Evolutionary conservation across 2,797 vertebrate genomes (phyloP), one percentile per base, ranked within the genome.

Genomic region (Margarornis squamiger): DNA sequence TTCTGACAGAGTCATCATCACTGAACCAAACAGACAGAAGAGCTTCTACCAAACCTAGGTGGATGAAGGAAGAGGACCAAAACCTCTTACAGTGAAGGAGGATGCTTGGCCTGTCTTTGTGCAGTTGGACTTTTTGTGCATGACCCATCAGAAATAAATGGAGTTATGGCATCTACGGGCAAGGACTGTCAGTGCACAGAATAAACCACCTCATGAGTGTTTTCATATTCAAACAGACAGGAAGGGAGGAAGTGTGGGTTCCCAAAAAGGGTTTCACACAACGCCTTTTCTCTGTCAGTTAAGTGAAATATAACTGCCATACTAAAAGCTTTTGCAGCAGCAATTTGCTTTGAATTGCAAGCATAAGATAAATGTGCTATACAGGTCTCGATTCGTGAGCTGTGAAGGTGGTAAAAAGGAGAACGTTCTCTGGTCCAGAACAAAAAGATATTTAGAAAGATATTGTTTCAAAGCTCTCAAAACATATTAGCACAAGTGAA

Each of bases 311-410:
- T 93, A 96, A 94, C 89, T 96, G 95, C 92, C 84, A 90, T 70
- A 79, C 84, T 95, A 95, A 95, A 94, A 94, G 95, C 77, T 96
- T 97, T 93, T 96, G 88, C 87, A 96, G 92, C 82, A 94, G 94
- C 81, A 93, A 95, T 94, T 95, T 95, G 52, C 95, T 97, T 91
- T 91, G 92, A 97, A 97, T 92, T 93, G 91, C 88, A 91, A 91
- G 93, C 85, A 71, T 90, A 81, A 97, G 96, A 94, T 86, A 88
- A 93, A 96, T 97, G 94, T 89, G 83, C 88, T 85, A 63, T 62
- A 59, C 41, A 77, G 67, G 87, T 93, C 92, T 91, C 1, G 2
- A 84, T 95, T 96, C 91, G 87, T 97, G 90, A 96, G 79, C 90
- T 97, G 91, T 88, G 92, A 97, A 95, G 92, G 95, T 93, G 94